Base-by-base conservation (phyloP, 2,888 invertebrate genomes). In the Aphodius sticticus region DNA sequence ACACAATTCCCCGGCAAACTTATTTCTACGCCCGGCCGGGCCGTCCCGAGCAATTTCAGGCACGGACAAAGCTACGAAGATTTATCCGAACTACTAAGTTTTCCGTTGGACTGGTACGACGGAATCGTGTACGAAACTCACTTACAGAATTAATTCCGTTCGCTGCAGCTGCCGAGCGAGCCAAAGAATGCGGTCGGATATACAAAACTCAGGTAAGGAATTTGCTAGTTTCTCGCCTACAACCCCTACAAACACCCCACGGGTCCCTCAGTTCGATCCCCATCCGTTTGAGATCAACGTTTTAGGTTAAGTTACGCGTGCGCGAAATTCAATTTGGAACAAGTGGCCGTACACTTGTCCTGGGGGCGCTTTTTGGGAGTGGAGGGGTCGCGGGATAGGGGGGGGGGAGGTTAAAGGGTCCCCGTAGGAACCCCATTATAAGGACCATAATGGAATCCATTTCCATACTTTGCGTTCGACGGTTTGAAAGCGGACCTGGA, bases 291-390 rank as follows among this genome's bases (percentile, higher is more conserved):
- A 53, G 53, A 53, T 53, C 53, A 53, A 53, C 53, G 53, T 9
- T 53, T 53, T 53, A 53, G 53, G 53, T 53, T 53, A 53, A 53
- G 38, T 75, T 86, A 87, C 86, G 86, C 87, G 85, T 86, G 86
- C 87, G 86, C 86, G 78, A 87, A 87, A 87, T 87, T 87, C 87
- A 87, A 87, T 87, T 87, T 86, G 81, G 84, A 80, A 82, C 85
- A 85, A 87, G 86, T 86, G 86, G 84, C 85, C 85, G 85, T 85
- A 86, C 87, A 86, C 86, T 87, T 86, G 86, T 85, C 85, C 85
- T 83, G 35, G 16, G 26, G 15, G 14, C 14, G 36, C 72, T 16
- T 72, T 26, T 9, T 6, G 14, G 14, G 16, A 72, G n/a, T 6
- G 6, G 38, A 15, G n/a, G 70, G 15, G 15, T 14, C 5, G 3